A percentile compares a stretch with the other conserved stretches of the same genome.
Conservation (phyloP, 2,113 vertebrate genomes). For the Mesitornis unicolor region DNA sequence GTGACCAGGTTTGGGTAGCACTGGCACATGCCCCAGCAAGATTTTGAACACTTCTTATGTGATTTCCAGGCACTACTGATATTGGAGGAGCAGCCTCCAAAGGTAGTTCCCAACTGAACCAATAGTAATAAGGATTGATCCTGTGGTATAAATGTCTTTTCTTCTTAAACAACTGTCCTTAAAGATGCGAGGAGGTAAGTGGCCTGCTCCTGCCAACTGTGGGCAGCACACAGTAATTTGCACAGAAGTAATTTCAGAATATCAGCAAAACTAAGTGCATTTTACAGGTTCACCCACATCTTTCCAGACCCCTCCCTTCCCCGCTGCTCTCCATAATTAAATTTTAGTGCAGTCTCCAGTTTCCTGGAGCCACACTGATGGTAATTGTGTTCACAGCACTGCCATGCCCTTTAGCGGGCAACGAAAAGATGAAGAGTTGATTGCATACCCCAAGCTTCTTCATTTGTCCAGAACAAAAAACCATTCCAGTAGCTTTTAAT, state of each 20-base stretch:
- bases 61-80: not conserved
- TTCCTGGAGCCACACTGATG: not conserved
- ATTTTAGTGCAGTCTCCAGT: not conserved
- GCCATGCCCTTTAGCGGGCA: not conserved
- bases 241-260: not conserved
- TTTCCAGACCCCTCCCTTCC: not conserved
- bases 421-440: not conserved
- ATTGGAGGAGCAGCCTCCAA: not conserved
- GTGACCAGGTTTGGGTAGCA: not conserved
- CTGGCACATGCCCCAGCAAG: not conserved
- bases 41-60: not conserved
- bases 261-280: not conserved
- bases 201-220: not conserved
- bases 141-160: not conserved
- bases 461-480: not conserved
- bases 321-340: not conserved
- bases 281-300: not conserved
- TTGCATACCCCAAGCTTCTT: not conserved
- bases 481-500: not conserved
- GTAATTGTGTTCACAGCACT: not conserved
- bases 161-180: not conserved
- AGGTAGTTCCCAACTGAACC: not conserved
- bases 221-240: not conserved
- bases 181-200: not conserved
- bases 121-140: not conserved